phyloP scores from a whole-genome alignment of 2,113 vertebrate genomes.

The Lynx canadensis region DNA sequence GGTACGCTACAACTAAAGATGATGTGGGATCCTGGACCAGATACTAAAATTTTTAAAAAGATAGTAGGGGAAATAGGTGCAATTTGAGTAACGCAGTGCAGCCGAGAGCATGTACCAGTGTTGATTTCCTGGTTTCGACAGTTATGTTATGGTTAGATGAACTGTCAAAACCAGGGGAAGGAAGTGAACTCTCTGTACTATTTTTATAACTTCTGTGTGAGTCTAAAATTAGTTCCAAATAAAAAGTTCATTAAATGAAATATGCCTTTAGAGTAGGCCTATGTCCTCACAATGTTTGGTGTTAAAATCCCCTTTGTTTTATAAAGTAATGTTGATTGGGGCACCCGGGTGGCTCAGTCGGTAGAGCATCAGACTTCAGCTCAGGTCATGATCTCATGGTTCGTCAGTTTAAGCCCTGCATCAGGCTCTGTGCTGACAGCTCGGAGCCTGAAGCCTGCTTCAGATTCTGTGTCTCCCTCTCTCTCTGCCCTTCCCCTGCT shows the following conservation, averaged over 20 bases:
- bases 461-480: no score
- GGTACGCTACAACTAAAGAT: neutral
- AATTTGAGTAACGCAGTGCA: accelerated
- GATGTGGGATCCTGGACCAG: no score
- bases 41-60: neutral
- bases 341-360: no score
- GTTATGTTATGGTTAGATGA: neutral
- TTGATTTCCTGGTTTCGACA: neutral
- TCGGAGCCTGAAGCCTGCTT: no score
- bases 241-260: neutral
- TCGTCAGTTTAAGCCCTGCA: no score
- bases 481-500: no score
- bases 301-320: neutral
- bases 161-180: neutral
- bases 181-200: neutral
- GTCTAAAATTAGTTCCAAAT: neutral
- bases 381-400: no score
- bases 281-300: neutral
- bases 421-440: no score
- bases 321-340: neutral
- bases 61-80: accelerated
- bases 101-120: accelerated
- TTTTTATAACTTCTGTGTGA: neutral
- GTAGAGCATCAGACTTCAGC: no score
- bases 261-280: accelerated